Evolutionary conservation across 2,113 vertebrate genomes (phyloP).

Genomic region (Neopipo cinnamomea): DNA sequence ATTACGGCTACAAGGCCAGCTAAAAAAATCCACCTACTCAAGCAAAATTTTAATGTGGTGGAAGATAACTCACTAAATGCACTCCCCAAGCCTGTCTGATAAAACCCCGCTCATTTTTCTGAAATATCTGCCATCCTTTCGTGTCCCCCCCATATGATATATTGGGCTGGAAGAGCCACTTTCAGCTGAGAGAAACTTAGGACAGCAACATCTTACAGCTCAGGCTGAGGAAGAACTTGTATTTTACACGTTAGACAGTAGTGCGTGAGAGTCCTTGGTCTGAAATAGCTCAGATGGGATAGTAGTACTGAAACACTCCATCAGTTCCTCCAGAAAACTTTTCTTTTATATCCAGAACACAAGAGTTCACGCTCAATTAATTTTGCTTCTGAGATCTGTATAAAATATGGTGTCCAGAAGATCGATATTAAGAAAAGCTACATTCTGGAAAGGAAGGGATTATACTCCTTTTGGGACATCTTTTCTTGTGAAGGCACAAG

Average conservation of each 20-base stretch:
- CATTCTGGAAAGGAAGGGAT: not conserved
- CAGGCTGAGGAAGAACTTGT: not conserved
- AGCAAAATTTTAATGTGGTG: slow-evolving; percentile 11
- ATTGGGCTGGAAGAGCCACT: not conserved
- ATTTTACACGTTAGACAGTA: not conserved
- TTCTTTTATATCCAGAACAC: not conserved
- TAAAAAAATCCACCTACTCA: not conserved
- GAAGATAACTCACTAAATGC: slow-evolving; percentile 6
- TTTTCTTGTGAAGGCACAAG: not conserved
- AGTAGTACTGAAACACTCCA: not conserved
- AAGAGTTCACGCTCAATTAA: not conserved
- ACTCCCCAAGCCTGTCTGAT: not conserved
- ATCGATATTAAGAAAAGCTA: not conserved
- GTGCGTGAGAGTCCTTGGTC: not conserved
- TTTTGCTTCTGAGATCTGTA: not conserved
- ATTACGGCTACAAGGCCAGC: slow-evolving; percentile 22
- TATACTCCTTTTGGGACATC: not conserved
- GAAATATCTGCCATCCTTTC: not conserved
- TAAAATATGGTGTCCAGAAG: not conserved
- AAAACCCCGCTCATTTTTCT: not conserved
- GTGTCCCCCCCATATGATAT: not conserved
- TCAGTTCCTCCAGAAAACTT: not conserved
- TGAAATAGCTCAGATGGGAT: not conserved
- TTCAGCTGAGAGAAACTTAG: not conserved
- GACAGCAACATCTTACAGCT: not conserved